These are phyloP conservation scores for Chionoecetes opilio DNA, from an alignment of 1,140 invertebrate genomes.

Conservation along the genomic window DNA sequence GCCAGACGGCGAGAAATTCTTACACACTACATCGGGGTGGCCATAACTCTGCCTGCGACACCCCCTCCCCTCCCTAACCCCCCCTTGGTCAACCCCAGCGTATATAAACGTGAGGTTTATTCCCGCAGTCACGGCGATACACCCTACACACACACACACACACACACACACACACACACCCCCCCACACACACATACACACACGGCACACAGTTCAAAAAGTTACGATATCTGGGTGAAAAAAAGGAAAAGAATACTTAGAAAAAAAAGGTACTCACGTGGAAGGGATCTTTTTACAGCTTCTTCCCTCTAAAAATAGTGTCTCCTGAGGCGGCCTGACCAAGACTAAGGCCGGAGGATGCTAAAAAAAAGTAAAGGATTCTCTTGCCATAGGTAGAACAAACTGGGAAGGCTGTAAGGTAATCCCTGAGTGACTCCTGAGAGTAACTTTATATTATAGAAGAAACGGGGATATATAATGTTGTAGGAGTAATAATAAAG, in stretches of 20 bases:
- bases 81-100: background rate
- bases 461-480: no score
- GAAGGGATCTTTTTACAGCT: background rate
- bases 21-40: background rate
- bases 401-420: background rate
- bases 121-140: background rate
- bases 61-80: background rate
- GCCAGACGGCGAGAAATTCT: background rate
- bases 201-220: background rate
- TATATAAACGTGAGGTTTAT: background rate
- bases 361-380: background rate
- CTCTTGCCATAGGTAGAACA: background rate
- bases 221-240: no score
- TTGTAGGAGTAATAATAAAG: no score
- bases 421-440: background rate
- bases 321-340: background rate
- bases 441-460: no score
- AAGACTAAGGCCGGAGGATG: background rate
- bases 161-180: background rate
- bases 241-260: background rate
- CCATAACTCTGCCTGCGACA: background rate
- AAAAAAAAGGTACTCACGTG: background rate
- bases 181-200: background rate
- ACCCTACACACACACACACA: background rate
- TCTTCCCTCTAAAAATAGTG: background rate